Evolutionary conservation across 1,140 invertebrate species (phyloP).

Genomic region (Camponotus pennsylvanicus): DNA sequence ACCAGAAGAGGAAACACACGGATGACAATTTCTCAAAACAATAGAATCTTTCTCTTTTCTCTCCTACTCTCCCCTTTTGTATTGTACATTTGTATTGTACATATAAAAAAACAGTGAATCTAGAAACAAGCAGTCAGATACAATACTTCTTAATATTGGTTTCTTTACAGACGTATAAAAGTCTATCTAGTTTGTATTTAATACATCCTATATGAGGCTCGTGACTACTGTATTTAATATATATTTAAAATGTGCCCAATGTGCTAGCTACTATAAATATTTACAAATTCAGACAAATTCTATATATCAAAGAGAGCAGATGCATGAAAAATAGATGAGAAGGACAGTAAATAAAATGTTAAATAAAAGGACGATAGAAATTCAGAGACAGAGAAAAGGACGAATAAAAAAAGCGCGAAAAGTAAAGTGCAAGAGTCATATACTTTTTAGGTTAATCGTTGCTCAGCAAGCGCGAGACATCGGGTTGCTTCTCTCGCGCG

Average conservation of each 20-base stretch:
- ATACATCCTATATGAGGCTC: neutral
- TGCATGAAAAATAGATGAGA: slow-evolving; percentile 5
- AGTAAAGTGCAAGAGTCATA: slow-evolving; percentile 55
- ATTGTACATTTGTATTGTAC: neutral
- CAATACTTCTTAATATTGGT: slow-evolving; percentile 25
- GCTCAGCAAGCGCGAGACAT: slow-evolving; percentile 75
- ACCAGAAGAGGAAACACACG: neutral
- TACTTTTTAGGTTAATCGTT: slow-evolving; percentile 79
- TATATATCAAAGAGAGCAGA: slow-evolving; percentile 2
- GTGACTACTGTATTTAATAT: neutral
- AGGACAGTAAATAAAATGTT: neutral
- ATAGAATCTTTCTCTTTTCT: slow-evolving; percentile 29
- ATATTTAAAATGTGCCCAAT: neutral
- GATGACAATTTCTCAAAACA: slow-evolving; percentile 67
- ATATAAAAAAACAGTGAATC: neutral
- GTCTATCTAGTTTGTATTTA: neutral
- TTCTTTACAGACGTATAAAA: neutral
- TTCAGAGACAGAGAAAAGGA: neutral
- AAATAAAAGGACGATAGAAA: neutral
- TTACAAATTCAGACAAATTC: neutral
- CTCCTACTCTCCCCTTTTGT: neutral
- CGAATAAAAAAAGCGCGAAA: slow-evolving; percentile 30
- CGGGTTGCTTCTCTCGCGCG: slow-evolving; percentile 63
- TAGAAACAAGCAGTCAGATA: slow-evolving; percentile 1
- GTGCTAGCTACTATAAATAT: neutral